phyloP scores from a whole-genome alignment of 2,888 invertebrate species.

The Xanthia icteritia region DNA sequence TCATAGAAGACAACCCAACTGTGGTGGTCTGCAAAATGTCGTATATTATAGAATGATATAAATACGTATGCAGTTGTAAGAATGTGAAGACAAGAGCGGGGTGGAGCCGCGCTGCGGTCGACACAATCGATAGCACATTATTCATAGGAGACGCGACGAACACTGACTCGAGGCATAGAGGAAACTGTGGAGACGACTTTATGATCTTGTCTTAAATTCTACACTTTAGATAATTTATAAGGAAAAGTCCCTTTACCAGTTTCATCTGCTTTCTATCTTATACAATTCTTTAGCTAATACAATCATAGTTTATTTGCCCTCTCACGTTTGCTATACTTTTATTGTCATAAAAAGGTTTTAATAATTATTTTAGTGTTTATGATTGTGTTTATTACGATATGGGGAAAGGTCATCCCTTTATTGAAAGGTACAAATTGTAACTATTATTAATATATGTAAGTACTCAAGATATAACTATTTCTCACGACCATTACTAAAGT shows the following conservation, averaged over 20 bases:
- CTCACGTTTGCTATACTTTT: not conserved
- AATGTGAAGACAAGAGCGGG: conserved; percentile 28
- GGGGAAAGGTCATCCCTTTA: not conserved
- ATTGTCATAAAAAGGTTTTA: not conserved
- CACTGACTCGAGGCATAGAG: conserved; percentile 25
- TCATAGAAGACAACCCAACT: not conserved
- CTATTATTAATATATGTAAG: not conserved
- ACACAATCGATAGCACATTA: conserved; percentile 63
- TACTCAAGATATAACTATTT: not conserved
- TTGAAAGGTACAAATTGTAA: not conserved
- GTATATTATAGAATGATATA: not conserved
- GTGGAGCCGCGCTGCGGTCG: conserved; percentile 36
- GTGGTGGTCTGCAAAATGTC: not conserved
- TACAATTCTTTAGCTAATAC: not conserved
- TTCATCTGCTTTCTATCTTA: not conserved
- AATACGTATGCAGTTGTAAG: conserved; percentile 24
- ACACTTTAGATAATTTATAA: not conserved
- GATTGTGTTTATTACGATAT: not conserved
- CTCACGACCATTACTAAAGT: too few relatives aligned
- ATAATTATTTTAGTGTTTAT: not conserved
- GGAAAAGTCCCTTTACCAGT: not conserved
- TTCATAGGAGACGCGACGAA: conserved; percentile 58
- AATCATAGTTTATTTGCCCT: not conserved
- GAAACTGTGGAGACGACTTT: conserved; percentile 16
- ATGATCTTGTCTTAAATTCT: not conserved